Conservation (phyloP, 2,888 invertebrate species). For the Imbricaverruca yamaguchii region DNA sequence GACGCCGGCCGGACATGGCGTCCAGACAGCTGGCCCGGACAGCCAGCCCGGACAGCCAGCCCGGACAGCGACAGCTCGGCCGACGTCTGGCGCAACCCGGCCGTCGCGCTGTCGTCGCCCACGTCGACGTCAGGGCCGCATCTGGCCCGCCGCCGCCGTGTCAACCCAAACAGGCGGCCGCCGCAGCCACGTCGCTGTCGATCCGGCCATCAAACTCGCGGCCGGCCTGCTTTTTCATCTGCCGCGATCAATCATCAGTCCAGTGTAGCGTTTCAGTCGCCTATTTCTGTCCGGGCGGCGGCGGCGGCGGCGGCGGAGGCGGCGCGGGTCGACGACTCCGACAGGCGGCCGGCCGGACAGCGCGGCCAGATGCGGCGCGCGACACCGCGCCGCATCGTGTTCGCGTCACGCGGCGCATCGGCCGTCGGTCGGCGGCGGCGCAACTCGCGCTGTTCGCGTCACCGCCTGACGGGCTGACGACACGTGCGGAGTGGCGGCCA, state of each 20-base stretch:
- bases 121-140: not conserved
- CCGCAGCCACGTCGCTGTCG: not conserved
- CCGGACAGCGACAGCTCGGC: too few relatives aligned
- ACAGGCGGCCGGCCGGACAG: not conserved
- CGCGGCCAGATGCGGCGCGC: not conserved
- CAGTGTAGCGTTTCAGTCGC: conserved; percentile 1
- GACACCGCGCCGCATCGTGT: not conserved
- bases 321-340: not conserved
- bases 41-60: too few relatives aligned
- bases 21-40: too few relatives aligned
- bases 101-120: not conserved
- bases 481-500: not conserved
- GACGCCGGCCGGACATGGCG: too few relatives aligned
- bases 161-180: conserved; percentile 9
- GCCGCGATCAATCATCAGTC: conserved; percentile 17
- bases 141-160: not conserved
- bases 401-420: not conserved
- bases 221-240: conserved; percentile 21
- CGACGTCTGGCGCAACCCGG: too few relatives aligned
- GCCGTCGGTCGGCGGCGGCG: not conserved
- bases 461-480: not conserved
- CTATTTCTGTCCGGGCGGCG: conserved; percentile 12
- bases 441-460: not conserved
- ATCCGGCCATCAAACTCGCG: conserved; percentile 14
- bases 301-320: not conserved